Evolutionary conservation across 2,113 vertebrate species (phyloP).

Genomic region (Carassius gibelio): DNA sequence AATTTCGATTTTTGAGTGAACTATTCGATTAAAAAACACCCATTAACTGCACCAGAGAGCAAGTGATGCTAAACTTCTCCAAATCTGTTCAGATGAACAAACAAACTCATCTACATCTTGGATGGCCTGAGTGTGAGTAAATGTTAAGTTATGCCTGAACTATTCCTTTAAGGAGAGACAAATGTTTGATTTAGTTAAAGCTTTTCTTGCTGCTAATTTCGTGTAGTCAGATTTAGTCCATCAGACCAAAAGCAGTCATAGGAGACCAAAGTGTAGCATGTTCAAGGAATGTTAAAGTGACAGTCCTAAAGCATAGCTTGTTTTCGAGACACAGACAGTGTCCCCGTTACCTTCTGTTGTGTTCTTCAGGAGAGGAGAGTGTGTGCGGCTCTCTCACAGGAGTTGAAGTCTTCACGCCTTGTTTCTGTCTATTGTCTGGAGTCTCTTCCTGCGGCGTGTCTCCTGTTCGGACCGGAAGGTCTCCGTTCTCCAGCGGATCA

Average conservation of each 20-base stretch:
- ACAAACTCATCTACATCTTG: not conserved
- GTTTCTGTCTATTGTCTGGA: constrained; percentile 63
- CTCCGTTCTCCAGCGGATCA: constrained; percentile 46
- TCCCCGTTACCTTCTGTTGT: constrained; percentile 68
- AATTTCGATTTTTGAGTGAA: too few species aligned
- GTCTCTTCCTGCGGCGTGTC: constrained; percentile 59
- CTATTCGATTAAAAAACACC: too few species aligned
- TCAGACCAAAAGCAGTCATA: not conserved
- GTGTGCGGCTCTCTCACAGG: constrained; percentile 59
- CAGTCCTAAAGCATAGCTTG: not conserved
- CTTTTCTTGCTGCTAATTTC: not conserved
- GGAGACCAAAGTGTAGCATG: not conserved
- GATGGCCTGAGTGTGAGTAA: not conserved
- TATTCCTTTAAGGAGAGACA: not conserved
- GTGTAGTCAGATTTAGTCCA: not conserved
- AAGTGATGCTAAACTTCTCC: too few species aligned
- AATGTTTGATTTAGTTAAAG: not conserved
- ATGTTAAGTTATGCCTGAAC: not conserved
- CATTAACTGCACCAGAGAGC: too few species aligned
- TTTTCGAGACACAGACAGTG: not conserved
- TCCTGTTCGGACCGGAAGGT: constrained; percentile 60
- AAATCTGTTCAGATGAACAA: too few species aligned
- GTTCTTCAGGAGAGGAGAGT: constrained; percentile 47
- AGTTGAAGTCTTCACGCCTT: constrained; percentile 53
- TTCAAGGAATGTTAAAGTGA: not conserved